Conservation (phyloP, 30 jellyfish, hydroid and myxozoan genomes). For the Morbakka virulenta region DNA sequence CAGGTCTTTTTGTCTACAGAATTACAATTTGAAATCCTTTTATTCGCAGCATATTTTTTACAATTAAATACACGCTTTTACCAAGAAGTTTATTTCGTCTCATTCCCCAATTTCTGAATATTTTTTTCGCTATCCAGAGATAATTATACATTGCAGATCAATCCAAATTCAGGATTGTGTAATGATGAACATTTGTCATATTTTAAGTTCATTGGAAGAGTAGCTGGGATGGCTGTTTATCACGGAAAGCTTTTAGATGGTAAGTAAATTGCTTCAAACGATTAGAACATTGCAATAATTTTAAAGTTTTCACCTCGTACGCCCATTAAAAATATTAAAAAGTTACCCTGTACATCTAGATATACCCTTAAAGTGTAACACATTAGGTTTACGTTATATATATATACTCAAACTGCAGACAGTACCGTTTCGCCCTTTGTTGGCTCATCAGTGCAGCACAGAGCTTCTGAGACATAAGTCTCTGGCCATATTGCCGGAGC, state of each 20-base stretch:
- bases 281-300: too few relatives aligned
- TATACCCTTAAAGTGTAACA: background rate
- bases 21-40: too few relatives aligned
- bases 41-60: too few relatives aligned
- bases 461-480: too few relatives aligned
- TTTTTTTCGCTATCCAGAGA: constrained; percentile 42
- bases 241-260: constrained; percentile 95
- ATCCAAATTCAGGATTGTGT: constrained; percentile 88
- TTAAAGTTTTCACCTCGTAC: background rate
- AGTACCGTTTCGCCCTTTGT: too few relatives aligned
- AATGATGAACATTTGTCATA: constrained; percentile 91
- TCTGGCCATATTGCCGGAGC: too few relatives aligned
- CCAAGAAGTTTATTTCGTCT: background rate
- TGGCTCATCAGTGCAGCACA: too few relatives aligned
- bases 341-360: background rate
- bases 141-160: constrained; percentile 90
- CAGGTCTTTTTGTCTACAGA: too few relatives aligned
- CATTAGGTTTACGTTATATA: background rate
- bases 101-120: background rate
- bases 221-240: constrained; percentile 98
- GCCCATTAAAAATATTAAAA: background rate
- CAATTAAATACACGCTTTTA: too few relatives aligned
- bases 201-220: constrained; percentile 95
- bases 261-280: too few relatives aligned
- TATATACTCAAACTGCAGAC: too few relatives aligned